Percentiles rank a stretch among this genome's conserved stretches.
Evolutionary conservation across 2,797 vertebrate genomes (phyloP).

Genomic region (Helarctos malayanus): DNA sequence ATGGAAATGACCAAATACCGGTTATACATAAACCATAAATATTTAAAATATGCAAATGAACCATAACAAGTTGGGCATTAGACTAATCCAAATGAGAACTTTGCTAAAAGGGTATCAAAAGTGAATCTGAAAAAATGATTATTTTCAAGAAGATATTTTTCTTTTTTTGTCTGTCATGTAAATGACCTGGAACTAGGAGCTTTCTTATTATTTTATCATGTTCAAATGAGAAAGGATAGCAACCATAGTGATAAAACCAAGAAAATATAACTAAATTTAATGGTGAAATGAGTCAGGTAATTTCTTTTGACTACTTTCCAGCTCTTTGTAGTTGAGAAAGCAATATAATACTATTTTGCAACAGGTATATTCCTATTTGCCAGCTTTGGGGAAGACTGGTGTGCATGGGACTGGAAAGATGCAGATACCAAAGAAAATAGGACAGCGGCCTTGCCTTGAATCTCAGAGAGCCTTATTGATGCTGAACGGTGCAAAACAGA

Average conservation of each 20-base stretch:
- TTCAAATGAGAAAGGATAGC: background rate
- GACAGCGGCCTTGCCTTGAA: slow-evolving; percentile 86
- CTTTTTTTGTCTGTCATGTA: slow-evolving; percentile 3
- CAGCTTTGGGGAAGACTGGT: slow-evolving; percentile 91
- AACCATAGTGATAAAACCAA: slow-evolving; percentile 11
- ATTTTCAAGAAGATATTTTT: slow-evolving; percentile 55
- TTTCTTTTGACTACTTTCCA: slow-evolving; percentile 46
- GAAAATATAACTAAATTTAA: slow-evolving; percentile 27
- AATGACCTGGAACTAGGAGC: background rate
- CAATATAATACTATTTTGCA: slow-evolving; percentile 80
- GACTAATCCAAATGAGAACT: slow-evolving; percentile 45
- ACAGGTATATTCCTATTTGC: slow-evolving; percentile 95
- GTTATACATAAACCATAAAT: slow-evolving; percentile 44
- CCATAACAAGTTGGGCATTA: slow-evolving; percentile 44
- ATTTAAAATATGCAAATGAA: slow-evolving; percentile 24
- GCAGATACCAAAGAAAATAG: slow-evolving; percentile 82
- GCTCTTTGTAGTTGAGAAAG: slow-evolving; percentile 64
- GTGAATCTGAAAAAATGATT: slow-evolving; percentile 47
- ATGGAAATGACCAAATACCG: slow-evolving; percentile 62
- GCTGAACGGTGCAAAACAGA: slow-evolving; percentile 90
- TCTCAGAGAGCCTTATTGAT: slow-evolving; percentile 89
- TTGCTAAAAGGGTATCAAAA: slow-evolving; percentile 57
- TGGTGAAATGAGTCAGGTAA: background rate
- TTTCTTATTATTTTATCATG: slow-evolving; percentile 39
- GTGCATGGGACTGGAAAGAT: slow-evolving; percentile 81